Evolutionary conservation across 2,797 vertebrate species (phyloP), one percentile per base, ranked within the genome.

Genomic region (Potorous gilbertii): DNA sequence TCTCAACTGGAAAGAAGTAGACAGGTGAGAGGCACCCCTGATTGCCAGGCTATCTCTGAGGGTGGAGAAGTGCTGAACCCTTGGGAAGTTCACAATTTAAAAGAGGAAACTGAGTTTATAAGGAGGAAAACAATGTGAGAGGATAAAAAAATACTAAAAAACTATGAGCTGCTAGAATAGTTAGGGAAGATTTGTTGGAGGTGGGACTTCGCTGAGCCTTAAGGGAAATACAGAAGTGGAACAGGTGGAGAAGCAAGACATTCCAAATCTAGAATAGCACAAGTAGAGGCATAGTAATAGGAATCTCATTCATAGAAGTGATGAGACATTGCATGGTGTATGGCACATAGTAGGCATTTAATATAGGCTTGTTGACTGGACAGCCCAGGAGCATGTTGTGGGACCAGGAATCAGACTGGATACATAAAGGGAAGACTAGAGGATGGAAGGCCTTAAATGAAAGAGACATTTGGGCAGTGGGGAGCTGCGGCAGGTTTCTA

Each of bases 1-100:
- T 0, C 90, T 99, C 50, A 99, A 99, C 90, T 99, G 99, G 99
- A 98, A 98, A 92, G 98, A 99, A 55, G 97, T 99, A 0, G 99
- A 99, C 98, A 99, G 99, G 99, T 99, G 93, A 96, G 93, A 4
- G 46, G 92, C 24, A 74, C 11, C 66, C 31, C 55, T 87, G 54
- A 74, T 92, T 12, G 57, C 5, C 1, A 56, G 91, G 54, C 62
- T 0, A 34, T 24, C 62, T 57, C 14, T 16, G 81, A 59, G 56
- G 56, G 54, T 31, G 54, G 13, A 66, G 34, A 55, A 62, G 55
- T 93, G 34, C 54, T 5, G 13, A 5, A 2, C n/a, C 34, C 27
- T 34, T 29, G 56, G 31, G 59, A 40, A 40, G 74, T 46, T 57
- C 74, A 87, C 1, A 81, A 91, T 50, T 74, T n/a, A 46, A 46